These are phyloP conservation scores for Heterocephalus glaber DNA, from an alignment of 2,113 vertebrate genomes.

Conservation along the genomic window DNA sequence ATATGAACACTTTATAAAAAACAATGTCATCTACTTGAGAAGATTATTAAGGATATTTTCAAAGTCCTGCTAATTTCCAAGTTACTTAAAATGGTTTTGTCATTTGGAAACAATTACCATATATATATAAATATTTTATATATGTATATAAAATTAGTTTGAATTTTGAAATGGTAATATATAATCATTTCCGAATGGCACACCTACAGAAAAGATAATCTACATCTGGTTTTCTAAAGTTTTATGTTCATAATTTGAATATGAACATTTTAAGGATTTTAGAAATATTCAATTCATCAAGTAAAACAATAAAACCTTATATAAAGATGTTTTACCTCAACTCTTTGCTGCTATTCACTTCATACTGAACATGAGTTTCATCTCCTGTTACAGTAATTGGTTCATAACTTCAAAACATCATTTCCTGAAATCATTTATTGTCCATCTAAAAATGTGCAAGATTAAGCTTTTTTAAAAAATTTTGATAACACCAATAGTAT, in stretches of 20 bases:
- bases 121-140: background rate
- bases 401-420: background rate
- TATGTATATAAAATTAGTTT: background rate
- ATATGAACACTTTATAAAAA: constrained; percentile 1
- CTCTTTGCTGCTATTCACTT: background rate
- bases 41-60: constrained; percentile 32
- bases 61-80: background rate
- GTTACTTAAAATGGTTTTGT: constrained; percentile 14
- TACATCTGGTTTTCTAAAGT: background rate
- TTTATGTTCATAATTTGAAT: constrained; percentile 32
- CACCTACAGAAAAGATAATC: background rate
- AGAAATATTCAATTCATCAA: background rate
- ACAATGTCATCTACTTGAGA: background rate
- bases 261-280: background rate
- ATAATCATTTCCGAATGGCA: constrained; percentile 12
- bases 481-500: constrained; percentile 34
- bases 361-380: background rate
- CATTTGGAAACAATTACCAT: background rate
- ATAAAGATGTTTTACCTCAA: background rate
- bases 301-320: background rate
- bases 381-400: background rate
- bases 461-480: constrained; percentile 3
- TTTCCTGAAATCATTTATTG: constrained; percentile 43
- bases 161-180: constrained; percentile 34
- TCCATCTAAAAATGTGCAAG: background rate